Conservation (phyloP, 2,888 invertebrate genomes). For the Thereva nobilitata region DNA sequence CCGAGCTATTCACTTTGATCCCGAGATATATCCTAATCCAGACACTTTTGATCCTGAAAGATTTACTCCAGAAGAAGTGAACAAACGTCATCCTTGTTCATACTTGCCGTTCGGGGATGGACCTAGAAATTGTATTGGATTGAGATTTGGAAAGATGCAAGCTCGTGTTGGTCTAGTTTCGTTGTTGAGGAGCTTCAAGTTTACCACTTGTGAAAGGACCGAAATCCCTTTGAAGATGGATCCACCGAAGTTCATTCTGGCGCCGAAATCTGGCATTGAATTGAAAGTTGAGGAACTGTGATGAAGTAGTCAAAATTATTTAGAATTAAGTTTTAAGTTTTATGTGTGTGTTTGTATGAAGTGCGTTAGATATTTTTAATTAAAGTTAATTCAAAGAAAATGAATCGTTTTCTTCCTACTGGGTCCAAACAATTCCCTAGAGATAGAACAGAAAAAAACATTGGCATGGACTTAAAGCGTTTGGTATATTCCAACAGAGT, state of each 20-base stretch:
- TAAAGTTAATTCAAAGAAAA: no score
- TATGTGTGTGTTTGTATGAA: no score
- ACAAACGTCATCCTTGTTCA: conserved; percentile 52
- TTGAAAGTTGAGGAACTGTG: conserved; percentile 43
- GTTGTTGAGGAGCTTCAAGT: conserved; percentile 37
- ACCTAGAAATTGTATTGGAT: conserved; percentile 56
- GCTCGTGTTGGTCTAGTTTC: conserved; percentile 41
- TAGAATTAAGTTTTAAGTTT: no score
- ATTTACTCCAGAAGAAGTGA: conserved; percentile 62
- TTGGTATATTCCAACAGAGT: no score
- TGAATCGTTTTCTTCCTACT: neutral
- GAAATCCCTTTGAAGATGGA: conserved; percentile 39
- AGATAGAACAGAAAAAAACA: no score
- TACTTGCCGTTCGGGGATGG: conserved; percentile 59
- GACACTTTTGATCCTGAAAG: conserved; percentile 66
- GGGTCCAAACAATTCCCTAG: no score
- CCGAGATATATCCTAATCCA: conserved; percentile 65
- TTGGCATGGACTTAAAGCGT: no score
- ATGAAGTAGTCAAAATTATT: neutral
- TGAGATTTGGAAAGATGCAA: conserved; percentile 53
- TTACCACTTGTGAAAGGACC: conserved; percentile 23
- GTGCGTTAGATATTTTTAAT: no score
- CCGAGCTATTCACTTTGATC: conserved; percentile 65
- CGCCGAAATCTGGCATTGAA: conserved; percentile 40
- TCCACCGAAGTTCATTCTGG: conserved; percentile 31